Percentiles rank a stretch among this genome's conserved stretches.
Evolutionary conservation across 2,113 vertebrate genomes (phyloP).

Genomic region (Ictalurus punctatus): DNA sequence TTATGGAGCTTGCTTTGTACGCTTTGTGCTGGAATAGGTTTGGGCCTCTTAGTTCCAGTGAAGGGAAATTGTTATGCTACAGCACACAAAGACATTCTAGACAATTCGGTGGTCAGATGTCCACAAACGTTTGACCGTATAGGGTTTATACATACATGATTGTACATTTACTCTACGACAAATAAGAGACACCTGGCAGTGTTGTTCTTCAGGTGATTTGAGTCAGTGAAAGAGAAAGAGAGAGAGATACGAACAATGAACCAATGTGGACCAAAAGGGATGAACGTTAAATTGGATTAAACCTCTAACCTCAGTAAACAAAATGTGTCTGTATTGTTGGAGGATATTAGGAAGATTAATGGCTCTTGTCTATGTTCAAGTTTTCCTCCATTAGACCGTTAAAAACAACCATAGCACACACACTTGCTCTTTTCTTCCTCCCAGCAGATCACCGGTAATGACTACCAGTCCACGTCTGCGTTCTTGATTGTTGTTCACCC

Average conservation of each 20-base stretch:
- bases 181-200: not conserved
- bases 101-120: not conserved
- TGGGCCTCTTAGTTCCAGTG: not conserved
- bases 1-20: not conserved
- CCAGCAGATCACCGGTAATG: constrained; percentile 53
- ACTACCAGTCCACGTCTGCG: constrained; percentile 49
- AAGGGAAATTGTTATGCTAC: not conserved
- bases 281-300: not conserved
- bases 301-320: not conserved
- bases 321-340: not conserved
- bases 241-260: not conserved
- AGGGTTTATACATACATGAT: not conserved
- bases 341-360: not conserved
- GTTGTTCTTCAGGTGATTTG: not conserved
- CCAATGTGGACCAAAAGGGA: not conserved
- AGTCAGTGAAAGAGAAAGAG: not conserved
- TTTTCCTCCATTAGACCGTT: constrained; percentile 15
- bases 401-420: constrained; percentile 52
- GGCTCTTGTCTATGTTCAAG: not conserved
- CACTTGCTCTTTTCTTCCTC: constrained; percentile 24
- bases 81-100: not conserved
- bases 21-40: not conserved
- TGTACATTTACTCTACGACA: not conserved
- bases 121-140: not conserved
- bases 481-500: not conserved